These are phyloP conservation scores for Anticlea derivata DNA, from an alignment of 2,888 invertebrate species.

Conservation along the genomic window DNA sequence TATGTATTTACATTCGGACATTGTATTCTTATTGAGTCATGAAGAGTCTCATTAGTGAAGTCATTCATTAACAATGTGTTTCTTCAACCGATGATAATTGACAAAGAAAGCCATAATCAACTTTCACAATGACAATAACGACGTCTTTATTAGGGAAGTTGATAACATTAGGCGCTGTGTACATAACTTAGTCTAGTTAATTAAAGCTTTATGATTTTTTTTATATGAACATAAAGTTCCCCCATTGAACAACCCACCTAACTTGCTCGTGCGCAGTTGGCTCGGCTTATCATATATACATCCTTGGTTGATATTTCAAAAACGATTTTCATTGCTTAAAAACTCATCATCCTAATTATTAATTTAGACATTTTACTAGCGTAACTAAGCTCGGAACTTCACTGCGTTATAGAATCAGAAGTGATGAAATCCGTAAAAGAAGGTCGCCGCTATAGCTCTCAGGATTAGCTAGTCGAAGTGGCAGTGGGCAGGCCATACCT, in stretches of 20 bases:
- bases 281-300: conserved; percentile 55
- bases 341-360: no score
- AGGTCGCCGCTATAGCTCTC: no score
- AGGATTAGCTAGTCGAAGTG: no score
- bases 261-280: conserved; percentile 57
- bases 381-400: no score
- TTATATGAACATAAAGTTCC: conserved; percentile 27
- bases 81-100: conserved; percentile 7
- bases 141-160: conserved; percentile 15
- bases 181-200: conserved; percentile 30
- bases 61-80: background rate
- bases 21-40: background rate
- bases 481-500: no score
- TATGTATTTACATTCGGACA: background rate
- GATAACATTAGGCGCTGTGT: conserved; percentile 27
- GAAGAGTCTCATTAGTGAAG: conserved; percentile 11
- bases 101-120: conserved; percentile 13
- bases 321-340: no score
- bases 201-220: conserved; percentile 33
- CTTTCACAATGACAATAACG: conserved; percentile 12
- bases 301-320: no score
- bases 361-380: no score
- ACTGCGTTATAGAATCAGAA: no score
- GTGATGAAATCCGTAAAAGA: no score
- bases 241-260: conserved; percentile 39